phyloP scores from a whole-genome alignment of 2,797 vertebrate genomes.

The Ctenopoma multispine region DNA sequence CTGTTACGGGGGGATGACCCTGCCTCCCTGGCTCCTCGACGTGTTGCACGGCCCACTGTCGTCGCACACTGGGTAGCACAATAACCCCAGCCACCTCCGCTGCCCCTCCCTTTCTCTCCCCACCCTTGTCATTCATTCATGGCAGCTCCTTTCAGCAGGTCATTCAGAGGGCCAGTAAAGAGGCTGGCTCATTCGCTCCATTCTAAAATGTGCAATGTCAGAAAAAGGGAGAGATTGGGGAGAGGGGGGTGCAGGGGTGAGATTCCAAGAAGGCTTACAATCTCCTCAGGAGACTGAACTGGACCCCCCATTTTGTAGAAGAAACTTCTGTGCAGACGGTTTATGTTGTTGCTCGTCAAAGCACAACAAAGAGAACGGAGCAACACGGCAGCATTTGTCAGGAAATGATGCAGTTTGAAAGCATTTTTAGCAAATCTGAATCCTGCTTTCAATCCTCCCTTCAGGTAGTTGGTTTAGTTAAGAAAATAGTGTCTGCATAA shows the following conservation, averaged over 20 bases:
- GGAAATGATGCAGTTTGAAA: background rate
- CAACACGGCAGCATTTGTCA: background rate
- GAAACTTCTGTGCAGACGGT: constrained; percentile 21
- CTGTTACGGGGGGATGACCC: constrained; percentile 55
- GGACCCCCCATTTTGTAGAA: constrained; percentile 44
- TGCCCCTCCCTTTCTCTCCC: constrained; percentile 48
- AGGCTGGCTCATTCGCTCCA: constrained; percentile 70
- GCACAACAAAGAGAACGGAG: constrained; percentile 8
- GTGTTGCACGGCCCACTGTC: constrained; percentile 53
- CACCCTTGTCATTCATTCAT: constrained; percentile 77
- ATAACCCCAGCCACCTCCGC: constrained; percentile 43
- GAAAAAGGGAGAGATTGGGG: constrained; percentile 42
- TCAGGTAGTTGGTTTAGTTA: background rate
- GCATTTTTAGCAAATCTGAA: constrained; percentile 1
- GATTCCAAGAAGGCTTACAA: constrained; percentile 71
- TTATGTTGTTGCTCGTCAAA: constrained; percentile 24
- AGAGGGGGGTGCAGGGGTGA: constrained; percentile 22
- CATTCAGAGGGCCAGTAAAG: constrained; percentile 81
- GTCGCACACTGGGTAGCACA: constrained; percentile 57
- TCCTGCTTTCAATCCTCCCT: background rate
- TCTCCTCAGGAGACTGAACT: constrained; percentile 42
- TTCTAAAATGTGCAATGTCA: constrained; percentile 79
- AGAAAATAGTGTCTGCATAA: background rate
- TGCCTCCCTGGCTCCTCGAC: constrained; percentile 25
- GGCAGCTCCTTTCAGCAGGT: constrained; percentile 77